These are phyloP conservation scores for Teleiodes luculella DNA, from an alignment of 2,888 invertebrate genomes.

Conservation along the genomic window DNA sequence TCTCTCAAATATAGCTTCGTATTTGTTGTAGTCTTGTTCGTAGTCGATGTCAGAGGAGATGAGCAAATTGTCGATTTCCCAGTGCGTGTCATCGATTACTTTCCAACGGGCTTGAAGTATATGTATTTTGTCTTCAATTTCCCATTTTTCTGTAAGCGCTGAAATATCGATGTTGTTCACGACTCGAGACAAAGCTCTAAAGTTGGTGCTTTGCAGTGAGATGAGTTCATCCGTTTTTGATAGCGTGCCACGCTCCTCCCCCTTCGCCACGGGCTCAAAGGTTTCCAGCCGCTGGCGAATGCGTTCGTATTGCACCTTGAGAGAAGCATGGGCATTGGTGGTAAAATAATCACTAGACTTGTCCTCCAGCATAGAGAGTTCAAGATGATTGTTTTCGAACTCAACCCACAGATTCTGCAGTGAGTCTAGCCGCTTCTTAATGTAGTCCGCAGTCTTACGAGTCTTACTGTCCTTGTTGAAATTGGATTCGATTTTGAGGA, in stretches of 20 bases:
- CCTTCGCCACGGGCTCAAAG: neutral
- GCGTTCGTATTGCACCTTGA: neutral
- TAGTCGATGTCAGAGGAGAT: neutral
- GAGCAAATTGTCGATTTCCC: neutral
- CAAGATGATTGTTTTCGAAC: too few species aligned
- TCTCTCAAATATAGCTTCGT: neutral
- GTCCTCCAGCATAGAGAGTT: too few species aligned
- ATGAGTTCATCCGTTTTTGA: neutral
- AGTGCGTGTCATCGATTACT: neutral
- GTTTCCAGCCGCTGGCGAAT: neutral
- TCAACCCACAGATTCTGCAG: too few species aligned
- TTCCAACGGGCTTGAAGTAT: neutral
- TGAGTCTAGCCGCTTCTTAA: too few species aligned
- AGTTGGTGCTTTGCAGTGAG: neutral
- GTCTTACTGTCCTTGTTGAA: neutral
- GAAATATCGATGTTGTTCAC: neutral
- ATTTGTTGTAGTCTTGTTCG: neutral
- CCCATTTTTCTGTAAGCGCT: neutral
- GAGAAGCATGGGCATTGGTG: too few species aligned
- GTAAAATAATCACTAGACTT: too few species aligned
- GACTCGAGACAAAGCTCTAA: neutral
- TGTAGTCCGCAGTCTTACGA: neutral
- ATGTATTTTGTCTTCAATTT: neutral
- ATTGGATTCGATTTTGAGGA: neutral
- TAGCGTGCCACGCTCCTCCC: neutral